These are phyloP conservation scores for Notamacropus eugenii DNA, from an alignment of 2,797 vertebrate species.

Conservation along the genomic window DNA sequence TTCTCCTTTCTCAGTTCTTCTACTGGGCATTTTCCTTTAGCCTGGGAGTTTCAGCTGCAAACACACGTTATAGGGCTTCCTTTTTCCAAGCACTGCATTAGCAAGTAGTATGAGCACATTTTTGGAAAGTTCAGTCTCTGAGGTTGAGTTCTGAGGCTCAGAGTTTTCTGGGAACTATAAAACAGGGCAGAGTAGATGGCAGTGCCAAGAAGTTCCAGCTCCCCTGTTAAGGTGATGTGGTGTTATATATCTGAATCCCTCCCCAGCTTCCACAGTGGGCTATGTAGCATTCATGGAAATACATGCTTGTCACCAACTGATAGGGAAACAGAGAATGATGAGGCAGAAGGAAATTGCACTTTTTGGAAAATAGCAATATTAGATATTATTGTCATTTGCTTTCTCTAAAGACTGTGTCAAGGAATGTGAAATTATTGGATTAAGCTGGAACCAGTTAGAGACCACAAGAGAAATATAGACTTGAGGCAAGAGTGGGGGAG, in stretches of 20 bases:
- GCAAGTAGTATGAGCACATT: background rate
- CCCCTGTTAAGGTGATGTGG: background rate
- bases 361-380: background rate
- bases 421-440: background rate
- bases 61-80: background rate
- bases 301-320: background rate
- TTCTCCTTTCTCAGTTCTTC: background rate
- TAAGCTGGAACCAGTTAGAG: background rate
- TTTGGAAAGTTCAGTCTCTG: background rate
- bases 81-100: background rate
- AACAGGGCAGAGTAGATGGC: background rate
- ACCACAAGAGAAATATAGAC: background rate
- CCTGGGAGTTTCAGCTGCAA: background rate
- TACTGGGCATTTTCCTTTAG: background rate
- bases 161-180: slow-evolving; percentile 3
- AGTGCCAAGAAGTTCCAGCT: background rate
- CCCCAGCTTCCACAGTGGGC: background rate
- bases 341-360: background rate
- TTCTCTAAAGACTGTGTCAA: background rate
- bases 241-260: background rate
- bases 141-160: background rate
- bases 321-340: background rate
- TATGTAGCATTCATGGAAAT: background rate
- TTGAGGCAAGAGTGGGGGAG: background rate
- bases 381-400: background rate